Base-by-base conservation (phyloP, 2,888 invertebrate species). In the Ferdinandea cuprea region DNA sequence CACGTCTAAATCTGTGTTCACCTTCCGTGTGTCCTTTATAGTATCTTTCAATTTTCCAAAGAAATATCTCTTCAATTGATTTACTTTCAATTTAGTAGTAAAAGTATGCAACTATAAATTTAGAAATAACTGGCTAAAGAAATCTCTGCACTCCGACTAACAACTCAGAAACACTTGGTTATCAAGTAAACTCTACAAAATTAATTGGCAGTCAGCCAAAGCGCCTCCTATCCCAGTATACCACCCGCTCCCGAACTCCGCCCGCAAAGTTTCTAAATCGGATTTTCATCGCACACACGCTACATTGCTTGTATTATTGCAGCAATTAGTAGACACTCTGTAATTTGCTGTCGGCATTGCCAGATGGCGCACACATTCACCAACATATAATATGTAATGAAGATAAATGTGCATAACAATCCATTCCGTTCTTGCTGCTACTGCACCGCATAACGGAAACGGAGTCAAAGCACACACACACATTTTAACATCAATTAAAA, bases 391-490 rank as follows among this genome's bases (percentile, higher is more conserved):
- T 72, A 56, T 78, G 66, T 78, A 78, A 83, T 73, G 73, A 83
- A 83, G 78, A 83, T 83, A 58, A 83, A 83, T 83, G 78, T 78
- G 83, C 83, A 83, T 83, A 83, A 83, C 78, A 63, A 83, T 83
- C 56, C 78, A 32, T 68, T 42, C 37, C 78, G 37, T 68, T 42
- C 46, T 17, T 21, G 52, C 44, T 52, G 65, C 65, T 37, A 54
- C 59, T 66, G 79, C 58, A 50, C 30, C 9, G 35, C 21, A 59
- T 28, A n/a, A 52, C 42, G 2, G 17, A 8, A 15, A 28, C 13
- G 25, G 19, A 40, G n/a, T 11, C 15, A 11, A 30, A 30, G 8
- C 44, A 52, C 35, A 58, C 42, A 56, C 21, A 21, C 58, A 68
- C 54, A 66, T 66, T 52, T 54, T 28, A 35, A 68, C 78, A 83